Evolutionary conservation across 2,888 invertebrate species (phyloP).

Genomic region (Pammene aurita): DNA sequence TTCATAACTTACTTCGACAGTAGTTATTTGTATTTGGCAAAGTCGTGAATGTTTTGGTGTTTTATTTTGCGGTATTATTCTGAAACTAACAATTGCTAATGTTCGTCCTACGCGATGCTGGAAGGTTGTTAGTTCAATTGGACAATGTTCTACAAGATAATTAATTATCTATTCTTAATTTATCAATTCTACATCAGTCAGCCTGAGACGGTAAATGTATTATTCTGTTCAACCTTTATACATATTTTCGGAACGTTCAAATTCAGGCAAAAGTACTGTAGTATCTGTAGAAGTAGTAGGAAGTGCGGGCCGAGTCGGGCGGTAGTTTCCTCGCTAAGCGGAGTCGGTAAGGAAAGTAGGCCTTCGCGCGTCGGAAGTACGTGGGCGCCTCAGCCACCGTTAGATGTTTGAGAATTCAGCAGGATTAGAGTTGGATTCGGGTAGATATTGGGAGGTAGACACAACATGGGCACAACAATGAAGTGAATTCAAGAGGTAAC

Average conservation of each 20-base stretch:
- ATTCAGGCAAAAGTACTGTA: background rate
- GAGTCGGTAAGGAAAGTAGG: constrained; percentile 44
- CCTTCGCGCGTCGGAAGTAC: constrained; percentile 49
- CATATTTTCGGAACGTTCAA: background rate
- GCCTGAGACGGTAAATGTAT: background rate
- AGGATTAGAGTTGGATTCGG: too few relatives aligned
- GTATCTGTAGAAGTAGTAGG: background rate
- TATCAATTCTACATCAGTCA: constrained; percentile 25
- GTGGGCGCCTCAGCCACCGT: constrained; percentile 43
- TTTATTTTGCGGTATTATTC: constrained; percentile 2
- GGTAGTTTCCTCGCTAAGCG: constrained; percentile 32
- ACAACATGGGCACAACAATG: background rate
- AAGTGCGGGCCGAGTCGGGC: constrained; percentile 13
- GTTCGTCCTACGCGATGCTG: constrained; percentile 10
- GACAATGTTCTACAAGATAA: constrained; percentile 18
- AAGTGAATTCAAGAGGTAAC: background rate
- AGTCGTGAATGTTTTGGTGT: background rate
- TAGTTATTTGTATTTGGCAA: background rate
- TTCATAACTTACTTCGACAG: background rate
- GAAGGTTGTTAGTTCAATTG: constrained; percentile 25
- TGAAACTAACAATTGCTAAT: background rate
- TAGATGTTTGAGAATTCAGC: constrained; percentile 23
- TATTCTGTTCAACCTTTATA: too few relatives aligned
- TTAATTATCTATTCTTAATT: constrained; percentile 14
- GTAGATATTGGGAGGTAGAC: too few relatives aligned